These are phyloP conservation scores for Plutomurus gul DNA, from an alignment of 1,140 invertebrate species.

Conservation along the genomic window DNA sequence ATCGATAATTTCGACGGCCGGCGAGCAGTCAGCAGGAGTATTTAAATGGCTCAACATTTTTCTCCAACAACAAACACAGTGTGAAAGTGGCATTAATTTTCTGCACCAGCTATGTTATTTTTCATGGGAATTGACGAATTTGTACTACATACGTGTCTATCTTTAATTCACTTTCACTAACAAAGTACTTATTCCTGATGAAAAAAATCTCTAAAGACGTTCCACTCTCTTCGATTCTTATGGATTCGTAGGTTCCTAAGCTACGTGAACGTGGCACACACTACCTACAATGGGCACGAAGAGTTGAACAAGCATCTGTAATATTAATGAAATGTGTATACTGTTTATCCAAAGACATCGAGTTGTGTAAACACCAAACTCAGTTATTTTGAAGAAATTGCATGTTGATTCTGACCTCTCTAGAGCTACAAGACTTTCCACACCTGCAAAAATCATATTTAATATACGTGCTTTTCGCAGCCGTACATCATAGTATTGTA, in stretches of 20 bases:
- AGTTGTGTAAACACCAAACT: too few relatives aligned
- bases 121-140: not conserved
- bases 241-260: too few relatives aligned
- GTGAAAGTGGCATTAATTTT: not conserved
- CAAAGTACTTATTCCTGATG: not conserved
- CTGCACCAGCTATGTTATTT: not conserved
- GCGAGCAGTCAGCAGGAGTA: not conserved
- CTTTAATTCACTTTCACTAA: not conserved
- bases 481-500: not conserved
- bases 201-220: not conserved
- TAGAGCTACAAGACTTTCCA: not conserved
- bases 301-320: too few relatives aligned
- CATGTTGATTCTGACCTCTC: constrained; percentile 1
- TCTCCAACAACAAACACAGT: not conserved
- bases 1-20: not conserved
- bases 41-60: constrained; percentile 1
- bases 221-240: too few relatives aligned
- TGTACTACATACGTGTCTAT: too few relatives aligned
- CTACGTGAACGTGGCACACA: too few relatives aligned
- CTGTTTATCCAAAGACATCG: too few relatives aligned
- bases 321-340: too few relatives aligned
- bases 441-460: constrained; percentile 16
- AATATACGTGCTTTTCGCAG: not conserved
- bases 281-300: too few relatives aligned
- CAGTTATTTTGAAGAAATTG: not conserved